Evolutionary conservation across 1,140 invertebrate genomes (phyloP), one percentile per base, ranked within the genome.

Genomic region (Drosophila erecta): DNA sequence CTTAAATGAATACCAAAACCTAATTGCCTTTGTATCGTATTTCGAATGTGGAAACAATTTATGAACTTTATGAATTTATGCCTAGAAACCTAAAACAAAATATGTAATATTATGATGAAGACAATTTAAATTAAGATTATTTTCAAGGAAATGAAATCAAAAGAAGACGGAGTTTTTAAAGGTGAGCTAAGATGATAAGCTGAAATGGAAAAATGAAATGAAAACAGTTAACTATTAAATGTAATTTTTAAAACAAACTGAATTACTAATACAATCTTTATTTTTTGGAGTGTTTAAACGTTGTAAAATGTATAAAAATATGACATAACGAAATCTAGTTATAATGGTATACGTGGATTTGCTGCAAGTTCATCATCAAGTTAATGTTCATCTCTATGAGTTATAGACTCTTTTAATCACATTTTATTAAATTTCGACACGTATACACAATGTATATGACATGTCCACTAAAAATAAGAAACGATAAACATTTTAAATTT

Each of bases 171-270:
- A 24, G 66, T 69, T 54, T 56, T 55, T 69, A 69, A 66, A 66
- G 62, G 49, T 55, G 50, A 47, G 50, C 49, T 54, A 35, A 37
- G 50, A 56, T 46, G 66, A 33, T 24, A n/a, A 20, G 20, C 50
- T 35, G 33, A 55, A 55, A 75, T 59, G 78, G 56, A 60, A 86
- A 73, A 69, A 77, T 89, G 74, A 76, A 83, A 76, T 51, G 60
- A 62, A 89, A 89, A 89, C 84, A 89, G 84, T 89, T 89, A 89
- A 89, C 84, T 89, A 89, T 84, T 89, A 89, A 89, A 84, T 89
- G 84, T 89, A 89, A 87, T 89, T 89, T 79, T 59, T 59, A 53
- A 75, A 79, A 75, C 58, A 66, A 87, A 76, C 55, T 67, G 76
- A 84, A 72, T 85, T 80, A 80, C 76, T 89, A 90, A 90, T 77